Percentiles rank a stretch among this genome's conserved stretches.
Evolutionary conservation across 2,797 vertebrate genomes (phyloP).

Genomic region (Gambelia wislizenii): DNA sequence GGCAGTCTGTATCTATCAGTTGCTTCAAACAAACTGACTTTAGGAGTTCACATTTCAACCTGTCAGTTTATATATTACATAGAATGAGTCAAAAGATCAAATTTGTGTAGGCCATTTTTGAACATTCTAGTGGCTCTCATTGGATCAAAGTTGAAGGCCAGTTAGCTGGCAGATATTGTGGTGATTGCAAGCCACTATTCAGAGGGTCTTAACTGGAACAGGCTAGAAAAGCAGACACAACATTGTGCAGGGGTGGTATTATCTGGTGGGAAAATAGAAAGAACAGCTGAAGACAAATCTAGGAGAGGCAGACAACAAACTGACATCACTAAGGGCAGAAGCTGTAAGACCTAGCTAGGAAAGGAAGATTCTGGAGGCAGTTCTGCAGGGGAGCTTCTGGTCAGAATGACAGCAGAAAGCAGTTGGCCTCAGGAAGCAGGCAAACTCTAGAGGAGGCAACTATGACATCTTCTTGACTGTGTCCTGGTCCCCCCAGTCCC

Average conservation of each 20-base stretch:
- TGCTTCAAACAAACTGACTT: neutral
- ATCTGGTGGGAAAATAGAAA: neutral
- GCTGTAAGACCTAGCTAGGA: neutral
- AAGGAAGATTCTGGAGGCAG: neutral
- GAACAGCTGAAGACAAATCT: neutral
- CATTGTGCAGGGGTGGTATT: neutral
- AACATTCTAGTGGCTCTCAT: neutral
- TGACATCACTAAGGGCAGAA: neutral
- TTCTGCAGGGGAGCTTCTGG: neutral
- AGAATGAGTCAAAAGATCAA: neutral
- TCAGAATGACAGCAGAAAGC: neutral
- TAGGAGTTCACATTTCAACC: neutral
- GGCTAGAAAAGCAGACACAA: neutral
- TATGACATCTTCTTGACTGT: neutral
- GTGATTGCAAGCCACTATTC: neutral
- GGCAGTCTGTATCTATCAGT: neutral
- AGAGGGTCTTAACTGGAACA: neutral
- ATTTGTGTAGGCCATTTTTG: neutral
- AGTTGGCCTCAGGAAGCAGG: conserved; percentile 1
- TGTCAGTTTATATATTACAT: neutral
- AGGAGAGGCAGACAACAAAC: neutral
- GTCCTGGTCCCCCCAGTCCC: neutral
- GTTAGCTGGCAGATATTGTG: neutral
- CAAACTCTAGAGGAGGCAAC: neutral
- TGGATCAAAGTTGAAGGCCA: neutral